A percentile compares a stretch with the other conserved stretches of the same genome.
These are phyloP conservation scores for Hirtodrosophila histrioides DNA, from an alignment of 2,888 invertebrate genomes.

Conservation along the genomic window DNA sequence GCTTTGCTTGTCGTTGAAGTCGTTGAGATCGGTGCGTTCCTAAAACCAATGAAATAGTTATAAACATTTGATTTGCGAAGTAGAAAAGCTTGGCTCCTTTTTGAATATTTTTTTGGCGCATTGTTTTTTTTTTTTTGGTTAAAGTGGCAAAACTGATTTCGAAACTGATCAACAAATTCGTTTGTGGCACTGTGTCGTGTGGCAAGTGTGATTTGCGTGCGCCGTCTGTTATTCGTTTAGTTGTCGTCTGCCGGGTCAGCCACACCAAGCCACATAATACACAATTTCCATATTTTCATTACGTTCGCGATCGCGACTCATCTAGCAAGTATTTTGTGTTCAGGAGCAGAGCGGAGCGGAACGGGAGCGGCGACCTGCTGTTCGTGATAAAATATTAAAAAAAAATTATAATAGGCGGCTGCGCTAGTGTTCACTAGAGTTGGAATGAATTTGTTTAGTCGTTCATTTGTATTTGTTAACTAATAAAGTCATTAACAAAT, in stretches of 20 bases:
- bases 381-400: slow-evolving; percentile 22
- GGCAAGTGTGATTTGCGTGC: slow-evolving; percentile 17
- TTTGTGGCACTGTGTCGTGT: slow-evolving; percentile 31
- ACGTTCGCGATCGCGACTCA: slow-evolving; percentile 24
- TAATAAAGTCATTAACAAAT: too few species aligned
- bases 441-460: too few species aligned
- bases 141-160: slow-evolving; percentile 14
- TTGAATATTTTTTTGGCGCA: too few species aligned
- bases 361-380: slow-evolving; percentile 17
- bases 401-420: too few species aligned
- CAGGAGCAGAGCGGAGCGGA: slow-evolving; percentile 1
- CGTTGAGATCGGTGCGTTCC: too few species aligned
- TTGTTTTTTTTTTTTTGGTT: too few species aligned
- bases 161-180: slow-evolving; percentile 24
- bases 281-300: slow-evolving; percentile 14
- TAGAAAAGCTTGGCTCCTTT: too few species aligned
- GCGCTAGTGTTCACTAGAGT: too few species aligned
- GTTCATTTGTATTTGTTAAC: too few species aligned
- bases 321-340: background rate
- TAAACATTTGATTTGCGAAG: too few species aligned
- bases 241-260: slow-evolving; percentile 27
- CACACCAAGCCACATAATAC: background rate
- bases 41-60: too few species aligned
- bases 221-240: slow-evolving; percentile 3
- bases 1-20: too few species aligned